Evolutionary conservation across 2,113 vertebrate species (phyloP).

Genomic region (Silurus glanis): DNA sequence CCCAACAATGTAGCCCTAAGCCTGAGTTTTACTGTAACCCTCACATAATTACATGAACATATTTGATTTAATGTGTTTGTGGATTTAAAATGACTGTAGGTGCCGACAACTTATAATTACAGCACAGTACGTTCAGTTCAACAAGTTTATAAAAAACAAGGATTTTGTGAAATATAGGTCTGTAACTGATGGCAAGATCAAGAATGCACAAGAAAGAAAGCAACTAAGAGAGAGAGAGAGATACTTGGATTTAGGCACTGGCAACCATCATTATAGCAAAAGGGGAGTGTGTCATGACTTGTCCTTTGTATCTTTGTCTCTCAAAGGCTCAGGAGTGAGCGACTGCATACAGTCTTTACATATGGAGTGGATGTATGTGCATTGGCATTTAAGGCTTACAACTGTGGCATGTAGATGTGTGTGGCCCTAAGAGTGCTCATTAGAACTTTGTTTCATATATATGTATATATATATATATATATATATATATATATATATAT

Average conservation of each 20-base stretch:
- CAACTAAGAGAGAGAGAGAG: not conserved
- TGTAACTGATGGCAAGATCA: slow-evolving; percentile 26
- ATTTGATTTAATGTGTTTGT: slow-evolving; percentile 21
- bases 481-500: not conserved
- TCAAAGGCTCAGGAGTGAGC: not conserved
- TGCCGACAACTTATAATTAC: slow-evolving; percentile 21
- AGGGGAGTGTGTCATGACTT: slow-evolving; percentile 31
- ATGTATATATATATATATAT: not conserved
- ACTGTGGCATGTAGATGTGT: not conserved
- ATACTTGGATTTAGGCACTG: not conserved
- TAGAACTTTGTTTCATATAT: slow-evolving; percentile 20
- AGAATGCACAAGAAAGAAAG: not conserved
- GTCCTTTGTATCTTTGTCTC: slow-evolving; percentile 25
- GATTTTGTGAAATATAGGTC: not conserved
- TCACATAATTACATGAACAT: slow-evolving; percentile 25
- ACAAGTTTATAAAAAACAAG: slow-evolving; percentile 11
- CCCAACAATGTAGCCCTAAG: slow-evolving; percentile 4
- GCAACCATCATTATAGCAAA: not conserved
- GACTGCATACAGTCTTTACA: slow-evolving; percentile 1
- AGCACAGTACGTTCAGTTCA: not conserved
- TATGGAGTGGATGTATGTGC: slow-evolving; percentile 23
- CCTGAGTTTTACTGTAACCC: slow-evolving; percentile 23
- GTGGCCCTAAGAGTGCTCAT: slow-evolving; percentile 18
- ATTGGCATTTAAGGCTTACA: slow-evolving; percentile 11
- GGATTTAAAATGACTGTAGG: slow-evolving; percentile 18